phyloP scores from a whole-genome alignment of 2,888 invertebrate genomes.

The Hetaerina titia region DNA sequence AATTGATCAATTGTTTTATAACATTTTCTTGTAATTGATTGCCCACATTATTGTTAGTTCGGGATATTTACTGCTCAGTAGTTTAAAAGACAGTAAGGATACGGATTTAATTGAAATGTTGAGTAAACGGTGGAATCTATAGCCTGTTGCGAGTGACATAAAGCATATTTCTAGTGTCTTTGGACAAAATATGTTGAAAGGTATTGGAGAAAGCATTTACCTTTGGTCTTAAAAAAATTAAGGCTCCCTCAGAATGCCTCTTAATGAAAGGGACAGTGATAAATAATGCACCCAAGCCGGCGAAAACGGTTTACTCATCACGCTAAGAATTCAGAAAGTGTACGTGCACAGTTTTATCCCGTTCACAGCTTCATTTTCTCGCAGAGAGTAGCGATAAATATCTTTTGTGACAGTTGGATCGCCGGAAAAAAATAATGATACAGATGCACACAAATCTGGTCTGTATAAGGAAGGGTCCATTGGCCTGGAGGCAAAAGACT shows the following conservation, averaged over 20 bases:
- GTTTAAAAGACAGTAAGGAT: too few species aligned
- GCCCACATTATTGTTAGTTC: too few species aligned
- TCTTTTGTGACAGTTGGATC: neutral
- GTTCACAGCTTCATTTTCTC: conserved; percentile 19
- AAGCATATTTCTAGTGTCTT: too few species aligned
- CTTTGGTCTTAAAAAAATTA: too few species aligned
- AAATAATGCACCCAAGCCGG: neutral
- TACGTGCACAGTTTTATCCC: neutral
- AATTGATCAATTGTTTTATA: too few species aligned
- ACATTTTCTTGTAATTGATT: too few species aligned
- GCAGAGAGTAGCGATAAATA: neutral
- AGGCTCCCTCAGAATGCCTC: neutral
- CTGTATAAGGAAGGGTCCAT: neutral
- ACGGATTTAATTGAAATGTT: too few species aligned
- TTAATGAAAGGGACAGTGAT: neutral
- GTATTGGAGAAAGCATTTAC: too few species aligned
- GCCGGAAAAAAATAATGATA: conserved; percentile 17
- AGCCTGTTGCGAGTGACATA: too few species aligned
- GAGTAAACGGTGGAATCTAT: too few species aligned
- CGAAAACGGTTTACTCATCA: neutral
- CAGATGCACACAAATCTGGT: neutral
- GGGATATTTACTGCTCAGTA: too few species aligned
- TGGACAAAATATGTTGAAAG: too few species aligned
- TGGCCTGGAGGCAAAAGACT: conserved; percentile 12
- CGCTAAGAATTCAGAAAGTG: neutral